phyloP scores from a whole-genome alignment of 64 coral and sea anemone species.

The Montipora cactus region DNA sequence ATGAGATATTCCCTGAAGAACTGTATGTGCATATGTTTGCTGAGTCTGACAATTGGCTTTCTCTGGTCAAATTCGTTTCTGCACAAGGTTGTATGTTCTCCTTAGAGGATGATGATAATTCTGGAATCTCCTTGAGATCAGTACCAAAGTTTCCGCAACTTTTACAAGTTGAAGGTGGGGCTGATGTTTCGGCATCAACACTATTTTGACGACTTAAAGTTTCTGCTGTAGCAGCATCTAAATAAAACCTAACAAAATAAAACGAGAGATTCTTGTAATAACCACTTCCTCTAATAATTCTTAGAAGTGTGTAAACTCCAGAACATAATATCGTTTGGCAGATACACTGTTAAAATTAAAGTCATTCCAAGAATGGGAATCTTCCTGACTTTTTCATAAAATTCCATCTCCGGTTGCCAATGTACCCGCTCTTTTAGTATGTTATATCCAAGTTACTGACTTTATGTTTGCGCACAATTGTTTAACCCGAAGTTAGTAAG shows the following conservation, averaged over 20 bases:
- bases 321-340: no score
- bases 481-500: no score
- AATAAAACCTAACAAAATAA: conserved; percentile 73
- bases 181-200: conserved; percentile 27
- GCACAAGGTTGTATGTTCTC: not conserved
- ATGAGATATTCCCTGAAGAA: not conserved
- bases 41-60: not conserved
- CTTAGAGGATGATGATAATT: conserved; percentile 5
- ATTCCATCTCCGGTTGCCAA: no score
- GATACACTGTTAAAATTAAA: no score
- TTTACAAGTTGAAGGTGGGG: conserved; percentile 2
- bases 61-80: not conserved
- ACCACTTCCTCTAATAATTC: no score
- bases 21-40: not conserved
- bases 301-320: no score
- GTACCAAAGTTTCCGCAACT: conserved; percentile 18
- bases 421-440: no score
- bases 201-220: conserved; percentile 89
- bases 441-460: no score
- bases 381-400: no score
- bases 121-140: not conserved
- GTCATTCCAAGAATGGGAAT: no score
- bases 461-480: no score
- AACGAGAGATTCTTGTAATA: not conserved
- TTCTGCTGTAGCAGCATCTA: conserved; percentile 78